Base-by-base conservation (phyloP, 2,113 vertebrate genomes). In the Pelusios castaneus region DNA sequence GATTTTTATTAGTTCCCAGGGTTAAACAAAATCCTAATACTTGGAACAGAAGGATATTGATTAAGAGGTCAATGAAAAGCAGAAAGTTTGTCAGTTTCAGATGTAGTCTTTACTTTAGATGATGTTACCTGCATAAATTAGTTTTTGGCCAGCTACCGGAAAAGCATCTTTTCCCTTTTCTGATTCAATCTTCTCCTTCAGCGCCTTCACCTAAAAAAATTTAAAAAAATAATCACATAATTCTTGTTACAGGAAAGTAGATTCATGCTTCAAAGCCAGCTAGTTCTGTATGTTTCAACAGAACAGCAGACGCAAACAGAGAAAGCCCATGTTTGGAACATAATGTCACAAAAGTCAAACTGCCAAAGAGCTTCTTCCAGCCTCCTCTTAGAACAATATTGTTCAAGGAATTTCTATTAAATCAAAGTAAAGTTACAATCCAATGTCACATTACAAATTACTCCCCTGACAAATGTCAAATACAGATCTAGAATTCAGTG, bases 171-270 rank as follows among this genome's bases (percentile, higher is more conserved):
- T 99, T 51, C 99, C 99, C 79, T 98, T 99, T 97, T 99, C 99
- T 93, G 98, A 98, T 97, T 99, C 99, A 96, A 99, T 99, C 97
- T 98, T 99, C 98, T 99, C 99, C 96, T 99, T 99, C 95, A 99
- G 97, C 21, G 98, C 98, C 95, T 98, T 99, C 91, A 99, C 99
- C 99, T 99, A 96, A 58, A 94, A 47, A n/a, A n/a, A n/a, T n/a
- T n/a, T n/a, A n/a, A n/a, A n/a, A n/a, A n/a, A n/a, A n/a, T n/a
- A n/a, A 47, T 52, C 55, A 97, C 63, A 97, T 7, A 96, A 96
- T 41, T 51, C 60, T 87, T 84, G 89, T 90, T 80, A 52, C 73
- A 52, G 38, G 41, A 49, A 58, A 21, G 1, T 45, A 87, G 47
- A 63, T 87, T 78, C 19, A 89, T 24, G 89, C 76, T 25, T 91